A percentile compares a stretch with the other conserved stretches of the same genome.
Conservation (phyloP, 2,797 vertebrate species). For the Limosa lapponica region DNA sequence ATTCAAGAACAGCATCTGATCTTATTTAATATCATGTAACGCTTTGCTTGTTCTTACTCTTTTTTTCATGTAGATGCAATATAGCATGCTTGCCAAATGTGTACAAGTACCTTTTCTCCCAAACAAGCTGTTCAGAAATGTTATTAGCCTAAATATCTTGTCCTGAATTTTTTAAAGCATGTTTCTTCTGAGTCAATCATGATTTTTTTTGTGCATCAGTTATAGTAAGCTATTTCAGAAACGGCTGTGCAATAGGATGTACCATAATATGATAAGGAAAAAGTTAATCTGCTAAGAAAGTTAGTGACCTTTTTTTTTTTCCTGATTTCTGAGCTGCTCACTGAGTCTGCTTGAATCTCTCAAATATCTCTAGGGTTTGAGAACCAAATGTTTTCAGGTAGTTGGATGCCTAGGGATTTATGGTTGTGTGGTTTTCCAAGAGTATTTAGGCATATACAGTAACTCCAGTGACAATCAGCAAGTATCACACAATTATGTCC, state of each 20-base stretch:
- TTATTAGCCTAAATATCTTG: constrained; percentile 65
- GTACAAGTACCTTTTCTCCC: constrained; percentile 43
- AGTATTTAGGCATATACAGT: not conserved
- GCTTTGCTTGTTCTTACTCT: constrained; percentile 47
- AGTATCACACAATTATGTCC: not conserved
- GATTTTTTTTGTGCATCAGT: not conserved
- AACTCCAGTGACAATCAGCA: not conserved
- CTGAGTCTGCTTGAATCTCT: not conserved
- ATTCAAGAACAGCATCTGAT: constrained; percentile 67
- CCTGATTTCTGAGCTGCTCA: not conserved
- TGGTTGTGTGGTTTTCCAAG: not conserved
- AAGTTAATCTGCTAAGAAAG: constrained; percentile 21
- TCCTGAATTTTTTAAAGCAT: constrained; percentile 43
- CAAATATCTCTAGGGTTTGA: not conserved
- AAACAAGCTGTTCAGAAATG: constrained; percentile 61
- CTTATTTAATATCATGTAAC: constrained; percentile 56
- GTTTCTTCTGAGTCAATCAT: constrained; percentile 15
- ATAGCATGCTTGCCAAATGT: constrained; percentile 57
- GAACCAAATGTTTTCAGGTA: not conserved
- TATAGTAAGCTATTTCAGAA: not conserved
- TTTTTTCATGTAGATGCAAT: constrained; percentile 34
- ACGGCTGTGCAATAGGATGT: not conserved
- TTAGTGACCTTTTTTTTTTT: not conserved
- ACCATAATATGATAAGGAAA: not conserved
- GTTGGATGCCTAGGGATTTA: not conserved